These are phyloP conservation scores for Calyptommatus sinebrachiatus DNA, from an alignment of 2,113 vertebrate species.

Conservation along the genomic window DNA sequence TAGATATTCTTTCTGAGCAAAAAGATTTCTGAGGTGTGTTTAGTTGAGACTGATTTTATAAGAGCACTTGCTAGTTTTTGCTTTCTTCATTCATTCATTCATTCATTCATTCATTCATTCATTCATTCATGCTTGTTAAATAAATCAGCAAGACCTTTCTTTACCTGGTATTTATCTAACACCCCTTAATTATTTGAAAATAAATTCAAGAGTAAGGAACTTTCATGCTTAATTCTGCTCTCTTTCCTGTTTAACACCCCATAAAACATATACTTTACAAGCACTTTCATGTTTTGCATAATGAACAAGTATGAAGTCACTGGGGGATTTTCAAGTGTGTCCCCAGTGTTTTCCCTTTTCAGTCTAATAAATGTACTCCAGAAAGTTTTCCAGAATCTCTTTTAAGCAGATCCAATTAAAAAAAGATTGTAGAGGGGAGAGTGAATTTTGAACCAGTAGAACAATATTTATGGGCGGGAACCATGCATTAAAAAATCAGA, in stretches of 20 bases:
- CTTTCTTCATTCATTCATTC: not conserved
- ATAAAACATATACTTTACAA: not conserved
- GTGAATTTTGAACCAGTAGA: not conserved
- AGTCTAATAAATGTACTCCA: not conserved
- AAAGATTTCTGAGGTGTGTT: not conserved
- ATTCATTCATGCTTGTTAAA: not conserved
- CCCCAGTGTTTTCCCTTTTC: not conserved
- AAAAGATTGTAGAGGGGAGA: not conserved
- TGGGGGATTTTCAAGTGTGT: not conserved
- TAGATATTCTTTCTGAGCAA: not conserved
- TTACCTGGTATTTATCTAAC: constrained; percentile 1
- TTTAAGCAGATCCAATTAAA: not conserved
- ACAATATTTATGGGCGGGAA: too few relatives aligned
- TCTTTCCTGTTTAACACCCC: not conserved
- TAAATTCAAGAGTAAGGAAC: not conserved
- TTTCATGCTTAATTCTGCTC: not conserved
- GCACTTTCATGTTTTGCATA: not conserved
- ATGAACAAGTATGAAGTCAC: not conserved
- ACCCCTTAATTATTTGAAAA: constrained; percentile 10
- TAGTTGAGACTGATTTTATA: not conserved
- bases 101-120: too few relatives aligned
- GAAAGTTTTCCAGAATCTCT: not conserved
- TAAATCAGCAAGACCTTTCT: not conserved
- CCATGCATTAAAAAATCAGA: too few relatives aligned
- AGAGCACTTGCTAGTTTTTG: not conserved